These are phyloP conservation scores for Apaloderma vittatum DNA, from an alignment of 2,113 vertebrate genomes.

Conservation along the genomic window DNA sequence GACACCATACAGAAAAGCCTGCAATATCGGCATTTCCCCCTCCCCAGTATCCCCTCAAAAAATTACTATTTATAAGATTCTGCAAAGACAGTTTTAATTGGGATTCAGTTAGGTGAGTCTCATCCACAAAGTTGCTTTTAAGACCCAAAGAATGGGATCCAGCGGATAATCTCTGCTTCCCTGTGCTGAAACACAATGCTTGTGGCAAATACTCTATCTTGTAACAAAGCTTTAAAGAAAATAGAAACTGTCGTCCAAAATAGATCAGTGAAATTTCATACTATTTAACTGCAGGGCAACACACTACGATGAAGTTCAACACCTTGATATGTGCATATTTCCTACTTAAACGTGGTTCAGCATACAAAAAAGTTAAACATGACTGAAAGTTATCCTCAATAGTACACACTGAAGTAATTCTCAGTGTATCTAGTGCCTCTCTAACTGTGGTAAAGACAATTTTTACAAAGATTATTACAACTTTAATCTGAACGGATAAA, in stretches of 20 bases:
- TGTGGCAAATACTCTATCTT: background rate
- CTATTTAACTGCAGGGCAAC: background rate
- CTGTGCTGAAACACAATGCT: background rate
- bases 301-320: background rate
- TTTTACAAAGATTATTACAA: background rate
- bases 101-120: background rate
- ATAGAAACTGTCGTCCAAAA: background rate
- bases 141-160: background rate
- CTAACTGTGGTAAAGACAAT: background rate
- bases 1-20: background rate
- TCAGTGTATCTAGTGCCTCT: background rate
- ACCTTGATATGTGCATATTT: background rate
- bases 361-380: background rate
- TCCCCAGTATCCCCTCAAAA: background rate
- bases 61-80: background rate
- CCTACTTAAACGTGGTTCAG: background rate
- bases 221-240: background rate
- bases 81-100: background rate
- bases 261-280: background rate
- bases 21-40: background rate
- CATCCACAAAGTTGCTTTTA: background rate
- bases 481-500: background rate
- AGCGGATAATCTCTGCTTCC: background rate
- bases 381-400: background rate
- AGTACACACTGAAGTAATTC: background rate